Conservation (phyloP, 2,888 invertebrate genomes). For the Boloria selene region DNA sequence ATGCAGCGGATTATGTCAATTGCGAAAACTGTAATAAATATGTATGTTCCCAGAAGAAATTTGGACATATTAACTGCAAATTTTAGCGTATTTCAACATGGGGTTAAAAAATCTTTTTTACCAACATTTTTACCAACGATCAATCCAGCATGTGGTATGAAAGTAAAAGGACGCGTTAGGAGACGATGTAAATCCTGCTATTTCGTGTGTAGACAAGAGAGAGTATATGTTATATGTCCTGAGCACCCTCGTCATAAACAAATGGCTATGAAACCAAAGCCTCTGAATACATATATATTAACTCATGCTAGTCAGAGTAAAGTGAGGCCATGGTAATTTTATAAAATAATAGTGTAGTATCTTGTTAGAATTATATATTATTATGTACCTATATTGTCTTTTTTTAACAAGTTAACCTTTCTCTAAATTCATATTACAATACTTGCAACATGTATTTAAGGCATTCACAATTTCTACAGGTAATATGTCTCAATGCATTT, state of each 20-base stretch:
- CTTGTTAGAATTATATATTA: conserved; percentile 3
- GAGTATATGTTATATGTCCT: conserved; percentile 88
- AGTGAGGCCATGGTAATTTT: conserved; percentile 66
- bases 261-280: conserved; percentile 86
- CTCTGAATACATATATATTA: conserved; percentile 88
- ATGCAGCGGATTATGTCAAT: conserved; percentile 59
- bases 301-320: conserved; percentile 87
- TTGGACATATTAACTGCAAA: conserved; percentile 44
- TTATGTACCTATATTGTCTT: neutral
- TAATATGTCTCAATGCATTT: no score
- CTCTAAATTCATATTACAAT: no score
- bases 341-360: conserved; percentile 5
- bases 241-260: conserved; percentile 92
- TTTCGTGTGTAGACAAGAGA: conserved; percentile 85
- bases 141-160: conserved; percentile 75
- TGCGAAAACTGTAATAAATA: conserved; percentile 48
- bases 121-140: conserved; percentile 53
- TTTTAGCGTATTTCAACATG: conserved; percentile 53
- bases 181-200: conserved; percentile 91
- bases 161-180: conserved; percentile 86
- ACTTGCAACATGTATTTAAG: no score
- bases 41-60: conserved; percentile 40
- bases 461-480: no score
- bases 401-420: neutral
- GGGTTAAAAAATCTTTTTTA: conserved; percentile 50